These are phyloP conservation scores for Syrrhaptes paradoxus DNA, from an alignment of 2,113 vertebrate species.

Conservation along the genomic window DNA sequence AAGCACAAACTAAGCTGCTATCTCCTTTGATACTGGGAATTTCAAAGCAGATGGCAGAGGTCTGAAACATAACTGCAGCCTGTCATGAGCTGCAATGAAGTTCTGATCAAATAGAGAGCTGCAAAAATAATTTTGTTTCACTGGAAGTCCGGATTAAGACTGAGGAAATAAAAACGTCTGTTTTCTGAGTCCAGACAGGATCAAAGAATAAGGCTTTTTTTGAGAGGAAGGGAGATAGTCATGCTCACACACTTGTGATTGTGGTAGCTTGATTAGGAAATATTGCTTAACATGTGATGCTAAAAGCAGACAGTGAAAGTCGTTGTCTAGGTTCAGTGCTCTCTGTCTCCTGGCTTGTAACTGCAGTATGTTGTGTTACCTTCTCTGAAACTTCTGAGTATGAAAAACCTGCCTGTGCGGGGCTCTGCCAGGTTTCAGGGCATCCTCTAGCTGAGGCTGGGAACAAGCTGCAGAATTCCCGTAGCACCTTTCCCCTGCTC, in stretches of 20 bases:
- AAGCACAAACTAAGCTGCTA: neutral
- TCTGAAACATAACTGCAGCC: neutral
- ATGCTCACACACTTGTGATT: neutral
- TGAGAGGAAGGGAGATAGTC: neutral
- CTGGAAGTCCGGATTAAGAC: neutral
- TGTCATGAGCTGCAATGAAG: neutral
- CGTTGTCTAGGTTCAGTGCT: neutral
- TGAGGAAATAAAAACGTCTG: neutral
- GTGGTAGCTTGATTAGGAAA: neutral
- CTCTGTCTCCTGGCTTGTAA: neutral
- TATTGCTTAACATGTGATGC: neutral
- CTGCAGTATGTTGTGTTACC: neutral
- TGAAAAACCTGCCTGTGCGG: accelerated
- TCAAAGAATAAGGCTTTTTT: neutral
- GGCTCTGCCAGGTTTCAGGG: neutral
- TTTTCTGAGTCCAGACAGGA: neutral
- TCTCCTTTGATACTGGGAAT: neutral
- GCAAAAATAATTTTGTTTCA: neutral
- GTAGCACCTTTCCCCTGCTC: neutral
- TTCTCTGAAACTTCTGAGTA: neutral
- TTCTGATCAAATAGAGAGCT: neutral
- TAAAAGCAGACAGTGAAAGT: neutral
- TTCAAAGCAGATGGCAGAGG: neutral
- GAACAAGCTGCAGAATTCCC: neutral
- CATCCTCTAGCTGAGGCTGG: neutral